Evolutionary conservation across 2,888 invertebrate genomes (phyloP).

Genomic region (Drosophila neoperkinsi): DNA sequence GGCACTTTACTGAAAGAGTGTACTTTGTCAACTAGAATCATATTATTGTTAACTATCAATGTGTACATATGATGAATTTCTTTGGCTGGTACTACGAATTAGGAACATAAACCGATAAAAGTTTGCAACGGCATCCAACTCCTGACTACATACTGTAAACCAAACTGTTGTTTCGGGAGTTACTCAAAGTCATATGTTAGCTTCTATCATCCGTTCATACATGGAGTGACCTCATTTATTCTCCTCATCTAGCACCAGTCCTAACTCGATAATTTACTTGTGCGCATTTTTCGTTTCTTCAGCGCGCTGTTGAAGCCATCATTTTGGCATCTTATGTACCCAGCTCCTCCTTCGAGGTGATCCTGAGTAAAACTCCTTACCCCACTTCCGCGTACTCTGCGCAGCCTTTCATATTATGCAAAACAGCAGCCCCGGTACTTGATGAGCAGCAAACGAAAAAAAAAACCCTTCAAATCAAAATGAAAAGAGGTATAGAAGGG

Average conservation of each 20-base stretch:
- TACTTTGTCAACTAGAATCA: constrained; percentile 2
- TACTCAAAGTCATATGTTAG: background rate
- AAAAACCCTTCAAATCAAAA: constrained; percentile 54
- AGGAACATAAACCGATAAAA: background rate
- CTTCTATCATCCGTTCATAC: background rate
- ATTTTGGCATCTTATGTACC: constrained; percentile 54
- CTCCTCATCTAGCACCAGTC: constrained; percentile 2
- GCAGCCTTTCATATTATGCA: constrained; percentile 62
- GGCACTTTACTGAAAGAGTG: constrained; percentile 35
- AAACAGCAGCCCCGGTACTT: constrained; percentile 57
- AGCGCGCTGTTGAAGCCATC: constrained; percentile 33
- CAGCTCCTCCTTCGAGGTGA: constrained; percentile 35
- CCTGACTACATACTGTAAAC: background rate
- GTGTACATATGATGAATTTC: constrained; percentile 17
- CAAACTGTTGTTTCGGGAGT: background rate
- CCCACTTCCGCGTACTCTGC: constrained; percentile 2
- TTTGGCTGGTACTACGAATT: background rate
- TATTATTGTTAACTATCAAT: constrained; percentile 7
- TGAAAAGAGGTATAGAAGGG: constrained; percentile 37
- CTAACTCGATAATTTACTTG: constrained; percentile 1
- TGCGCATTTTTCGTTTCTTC: constrained; percentile 20
- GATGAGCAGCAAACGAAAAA: constrained; percentile 44
- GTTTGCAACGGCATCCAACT: background rate
- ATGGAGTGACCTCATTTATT: background rate
- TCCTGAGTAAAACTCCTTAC: constrained; percentile 23